These are phyloP conservation scores for Neodon shergylaensis DNA, from an alignment of 2,113 vertebrate genomes.

Conservation along the genomic window DNA sequence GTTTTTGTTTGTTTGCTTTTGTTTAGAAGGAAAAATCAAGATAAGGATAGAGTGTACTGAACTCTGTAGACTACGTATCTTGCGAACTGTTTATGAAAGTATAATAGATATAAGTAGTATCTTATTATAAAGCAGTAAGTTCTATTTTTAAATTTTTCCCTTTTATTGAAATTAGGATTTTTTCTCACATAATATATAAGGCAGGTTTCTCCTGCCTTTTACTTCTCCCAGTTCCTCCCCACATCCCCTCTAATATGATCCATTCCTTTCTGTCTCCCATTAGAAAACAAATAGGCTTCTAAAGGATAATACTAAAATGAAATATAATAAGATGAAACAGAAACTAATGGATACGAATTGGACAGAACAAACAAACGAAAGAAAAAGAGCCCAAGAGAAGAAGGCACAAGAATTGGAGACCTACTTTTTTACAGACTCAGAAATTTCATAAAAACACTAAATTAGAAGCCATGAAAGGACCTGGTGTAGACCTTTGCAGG, in stretches of 20 bases:
- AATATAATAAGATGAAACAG: neutral
- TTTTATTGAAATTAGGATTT: neutral
- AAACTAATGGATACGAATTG: neutral
- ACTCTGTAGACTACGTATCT: neutral
- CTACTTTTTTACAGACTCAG: neutral
- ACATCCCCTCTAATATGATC: neutral
- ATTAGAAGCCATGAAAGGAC: neutral
- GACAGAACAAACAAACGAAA: neutral
- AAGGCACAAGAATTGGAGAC: neutral
- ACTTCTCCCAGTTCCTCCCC: neutral
- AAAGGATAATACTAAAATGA: neutral
- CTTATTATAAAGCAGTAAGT: neutral
- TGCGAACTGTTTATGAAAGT: slow-evolving; percentile 40
- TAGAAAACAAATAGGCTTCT: neutral
- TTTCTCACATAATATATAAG: neutral
- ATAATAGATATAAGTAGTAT: neutral
- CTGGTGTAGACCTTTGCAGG: neutral
- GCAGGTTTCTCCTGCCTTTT: neutral
- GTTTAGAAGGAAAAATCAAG: neutral
- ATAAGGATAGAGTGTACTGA: neutral
- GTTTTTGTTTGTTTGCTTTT: slow-evolving; percentile 55
- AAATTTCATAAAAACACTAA: no score
- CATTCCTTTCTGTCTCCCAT: neutral
- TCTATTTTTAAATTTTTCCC: neutral
- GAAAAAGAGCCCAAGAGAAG: neutral